phyloP scores from a whole-genome alignment of 2,113 vertebrate species.

The Sciurus niger region DNA sequence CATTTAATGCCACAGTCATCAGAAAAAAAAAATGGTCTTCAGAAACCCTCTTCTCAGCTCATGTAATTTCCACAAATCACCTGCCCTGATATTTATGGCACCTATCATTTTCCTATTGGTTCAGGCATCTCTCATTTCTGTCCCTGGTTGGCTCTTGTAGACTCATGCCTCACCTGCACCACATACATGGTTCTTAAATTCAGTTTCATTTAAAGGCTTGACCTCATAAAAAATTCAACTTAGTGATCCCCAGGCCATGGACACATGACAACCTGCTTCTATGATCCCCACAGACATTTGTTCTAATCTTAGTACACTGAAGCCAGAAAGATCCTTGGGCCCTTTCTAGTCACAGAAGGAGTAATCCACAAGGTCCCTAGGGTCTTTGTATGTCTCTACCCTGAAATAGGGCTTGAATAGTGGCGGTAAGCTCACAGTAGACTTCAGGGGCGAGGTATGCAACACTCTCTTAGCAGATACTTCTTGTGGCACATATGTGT shows the following conservation, averaged over 20 bases:
- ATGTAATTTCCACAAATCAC: not conserved
- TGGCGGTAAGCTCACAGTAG: too few species aligned
- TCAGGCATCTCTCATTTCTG: too few species aligned
- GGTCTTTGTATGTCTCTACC: not conserved
- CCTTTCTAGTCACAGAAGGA: too few species aligned
- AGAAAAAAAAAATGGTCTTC: not conserved
- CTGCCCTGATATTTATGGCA: not conserved
- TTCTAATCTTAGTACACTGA: not conserved
- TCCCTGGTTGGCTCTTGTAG: not conserved
- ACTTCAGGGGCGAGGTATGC: too few species aligned
- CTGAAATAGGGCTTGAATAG: not conserved
- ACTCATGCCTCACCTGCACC: not conserved
- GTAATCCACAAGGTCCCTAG: not conserved
- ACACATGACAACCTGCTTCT: not conserved
- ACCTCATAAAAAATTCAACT: not conserved
- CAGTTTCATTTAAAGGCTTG: not conserved
- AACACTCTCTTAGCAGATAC: not conserved
- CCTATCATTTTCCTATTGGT: not conserved
- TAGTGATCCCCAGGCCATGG: not conserved
- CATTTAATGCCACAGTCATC: not conserved
- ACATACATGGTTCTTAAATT: not conserved
- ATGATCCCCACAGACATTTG: not conserved
- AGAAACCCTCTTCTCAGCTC: not conserved
- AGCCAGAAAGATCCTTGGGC: not conserved
- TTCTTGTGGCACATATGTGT: not conserved